Evolutionary conservation across 1,140 invertebrate species (phyloP).

Genomic region (Drosophila funebris): DNA sequence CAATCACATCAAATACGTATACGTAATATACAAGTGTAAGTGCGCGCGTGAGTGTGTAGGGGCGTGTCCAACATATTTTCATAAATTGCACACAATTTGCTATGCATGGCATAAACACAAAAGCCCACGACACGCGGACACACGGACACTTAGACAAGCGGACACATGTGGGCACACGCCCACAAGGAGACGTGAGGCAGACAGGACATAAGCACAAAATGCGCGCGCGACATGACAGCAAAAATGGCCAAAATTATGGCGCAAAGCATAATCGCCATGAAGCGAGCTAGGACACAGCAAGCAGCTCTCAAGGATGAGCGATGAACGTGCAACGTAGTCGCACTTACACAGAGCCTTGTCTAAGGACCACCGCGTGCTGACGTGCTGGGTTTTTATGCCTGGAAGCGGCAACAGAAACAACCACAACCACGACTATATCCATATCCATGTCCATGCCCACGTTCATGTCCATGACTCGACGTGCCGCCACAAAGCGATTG

Average conservation of each 20-base stretch:
- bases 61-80: slow-evolving; percentile 59
- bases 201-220: slow-evolving; percentile 21
- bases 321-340: background rate
- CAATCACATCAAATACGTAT: slow-evolving; percentile 71
- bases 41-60: background rate
- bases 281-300: slow-evolving; percentile 12
- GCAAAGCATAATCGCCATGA: slow-evolving; percentile 64
- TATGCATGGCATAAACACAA: slow-evolving; percentile 65
- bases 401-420: background rate
- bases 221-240: slow-evolving; percentile 40
- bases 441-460: background rate
- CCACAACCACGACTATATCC: background rate
- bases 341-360: slow-evolving; percentile 2
- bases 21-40: slow-evolving; percentile 6
- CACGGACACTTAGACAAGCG: slow-evolving; percentile 1
- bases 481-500: background rate
- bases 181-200: background rate
- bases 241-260: slow-evolving; percentile 70
- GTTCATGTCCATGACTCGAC: background rate
- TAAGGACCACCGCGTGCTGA: slow-evolving; percentile 20
- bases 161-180: background rate
- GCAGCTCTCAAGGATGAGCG: too few species aligned
- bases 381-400: slow-evolving; percentile 7
- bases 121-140: slow-evolving; percentile 21
- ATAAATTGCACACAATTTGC: slow-evolving; percentile 80